Percentiles rank a stretch among this genome's conserved stretches.
Conservation (phyloP, 2,797 vertebrate genomes). For the Spheniscus humboldti region DNA sequence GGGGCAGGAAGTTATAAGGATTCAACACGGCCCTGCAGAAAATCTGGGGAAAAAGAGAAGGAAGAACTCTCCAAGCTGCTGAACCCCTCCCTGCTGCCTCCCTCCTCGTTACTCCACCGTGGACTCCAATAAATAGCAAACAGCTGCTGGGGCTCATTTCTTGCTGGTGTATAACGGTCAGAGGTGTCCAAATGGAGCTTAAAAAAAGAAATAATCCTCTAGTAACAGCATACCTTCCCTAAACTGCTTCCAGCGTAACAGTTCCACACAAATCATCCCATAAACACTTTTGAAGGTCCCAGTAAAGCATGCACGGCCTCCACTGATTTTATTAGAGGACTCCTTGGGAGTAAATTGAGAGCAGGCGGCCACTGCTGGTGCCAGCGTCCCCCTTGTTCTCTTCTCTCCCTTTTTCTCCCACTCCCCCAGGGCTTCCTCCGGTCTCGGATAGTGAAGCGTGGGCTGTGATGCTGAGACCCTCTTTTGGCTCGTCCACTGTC, state of each 20-base stretch:
- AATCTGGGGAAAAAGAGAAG: background rate
- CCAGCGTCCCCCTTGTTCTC: background rate
- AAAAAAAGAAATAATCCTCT: slow-evolving; percentile 19
- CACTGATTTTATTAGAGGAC: slow-evolving; percentile 51
- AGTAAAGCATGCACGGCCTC: slow-evolving; percentile 50
- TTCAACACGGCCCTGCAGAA: background rate
- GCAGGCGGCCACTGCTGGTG: slow-evolving; percentile 33
- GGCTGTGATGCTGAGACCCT: background rate
- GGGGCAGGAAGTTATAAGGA: background rate
- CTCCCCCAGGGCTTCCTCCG: background rate
- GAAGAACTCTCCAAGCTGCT: background rate
- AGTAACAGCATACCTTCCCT: slow-evolving; percentile 64
- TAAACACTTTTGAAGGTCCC: slow-evolving; percentile 73
- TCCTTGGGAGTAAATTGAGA: slow-evolving; percentile 66
- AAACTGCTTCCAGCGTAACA: slow-evolving; percentile 66
- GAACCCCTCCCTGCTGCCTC: background rate
- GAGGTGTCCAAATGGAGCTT: slow-evolving; percentile 56
- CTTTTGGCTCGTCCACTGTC: background rate
- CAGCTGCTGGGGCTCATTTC: slow-evolving; percentile 67
- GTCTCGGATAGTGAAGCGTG: background rate
- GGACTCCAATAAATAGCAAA: slow-evolving; percentile 67
- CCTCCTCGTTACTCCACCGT: background rate
- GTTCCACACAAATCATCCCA: slow-evolving; percentile 72
- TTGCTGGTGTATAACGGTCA: slow-evolving; percentile 46
- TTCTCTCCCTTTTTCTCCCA: background rate